These are phyloP conservation scores for Xiphorhynchus erythropygius DNA, from an alignment of 2,797 vertebrate genomes.

Conservation along the genomic window DNA sequence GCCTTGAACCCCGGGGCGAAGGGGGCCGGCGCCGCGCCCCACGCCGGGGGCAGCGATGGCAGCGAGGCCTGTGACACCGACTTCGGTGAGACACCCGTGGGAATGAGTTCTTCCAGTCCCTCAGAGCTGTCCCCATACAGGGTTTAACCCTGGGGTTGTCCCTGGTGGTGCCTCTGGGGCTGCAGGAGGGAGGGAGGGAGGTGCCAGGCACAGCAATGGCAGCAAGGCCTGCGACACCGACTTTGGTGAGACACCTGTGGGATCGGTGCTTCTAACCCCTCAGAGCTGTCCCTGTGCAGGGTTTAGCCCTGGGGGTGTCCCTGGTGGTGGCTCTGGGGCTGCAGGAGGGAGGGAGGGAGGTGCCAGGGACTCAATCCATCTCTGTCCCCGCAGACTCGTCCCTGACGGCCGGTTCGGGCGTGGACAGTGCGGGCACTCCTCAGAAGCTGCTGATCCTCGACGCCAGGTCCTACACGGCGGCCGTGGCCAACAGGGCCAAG, in stretches of 20 bases:
- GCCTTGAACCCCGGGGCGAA: conserved; percentile 86
- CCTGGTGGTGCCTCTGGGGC: no score
- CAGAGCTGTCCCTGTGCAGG: no score
- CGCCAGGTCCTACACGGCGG: conserved; percentile 95
- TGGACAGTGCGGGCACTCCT: conserved; percentile 83
- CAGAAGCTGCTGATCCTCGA: conserved; percentile 97
- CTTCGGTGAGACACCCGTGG: conserved; percentile 81
- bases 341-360: no score
- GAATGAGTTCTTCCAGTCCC: no score
- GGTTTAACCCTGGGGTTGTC: no score
- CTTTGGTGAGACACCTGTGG: no score
- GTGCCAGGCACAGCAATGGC: neutral
- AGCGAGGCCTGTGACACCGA: conserved; percentile 87
- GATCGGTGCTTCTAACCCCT: no score
- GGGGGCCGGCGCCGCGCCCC: conserved; percentile 12
- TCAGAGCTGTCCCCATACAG: no score
- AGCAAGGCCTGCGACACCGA: no score
- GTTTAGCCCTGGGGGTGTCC: no score
- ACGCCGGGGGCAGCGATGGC: conserved; percentile 77
- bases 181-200: no score
- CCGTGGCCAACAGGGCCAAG: conserved; percentile 96
- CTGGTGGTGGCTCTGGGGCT: no score
- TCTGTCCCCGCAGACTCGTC: conserved; percentile 85
- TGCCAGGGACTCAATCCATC: neutral
- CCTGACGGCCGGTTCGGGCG: conserved; percentile 84